phyloP scores from a whole-genome alignment of 2,113 vertebrate genomes.

The Tychaedon coryphoeus region DNA sequence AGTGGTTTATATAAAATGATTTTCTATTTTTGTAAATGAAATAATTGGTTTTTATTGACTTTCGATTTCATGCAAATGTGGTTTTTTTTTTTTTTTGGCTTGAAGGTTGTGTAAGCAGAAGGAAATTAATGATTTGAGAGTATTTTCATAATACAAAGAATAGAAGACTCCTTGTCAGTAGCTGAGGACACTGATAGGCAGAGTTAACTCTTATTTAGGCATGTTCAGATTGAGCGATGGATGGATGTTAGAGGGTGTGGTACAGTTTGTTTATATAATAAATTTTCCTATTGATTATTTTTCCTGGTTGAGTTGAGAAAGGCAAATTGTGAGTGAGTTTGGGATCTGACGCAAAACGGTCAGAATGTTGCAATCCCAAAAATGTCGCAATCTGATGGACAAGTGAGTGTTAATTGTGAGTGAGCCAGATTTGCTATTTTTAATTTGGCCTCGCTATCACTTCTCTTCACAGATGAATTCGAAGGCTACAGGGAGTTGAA shows the following conservation, averaged over 20 bases:
- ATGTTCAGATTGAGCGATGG: background rate
- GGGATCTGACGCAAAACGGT: background rate
- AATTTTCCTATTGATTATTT: background rate
- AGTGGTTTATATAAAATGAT: slow-evolving; percentile 26
- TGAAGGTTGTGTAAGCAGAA: slow-evolving; percentile 21
- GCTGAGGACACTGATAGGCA: background rate
- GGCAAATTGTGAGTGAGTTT: background rate
- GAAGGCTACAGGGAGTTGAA: slow-evolving; percentile 47
- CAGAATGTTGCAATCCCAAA: background rate
- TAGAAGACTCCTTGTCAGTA: background rate
- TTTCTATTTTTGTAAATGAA: slow-evolving; percentile 60
- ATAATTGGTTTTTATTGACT: slow-evolving; percentile 56
- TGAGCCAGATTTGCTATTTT: slow-evolving; percentile 41
- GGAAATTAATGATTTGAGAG: background rate
- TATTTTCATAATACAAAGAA: background rate
- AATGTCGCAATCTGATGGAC: background rate
- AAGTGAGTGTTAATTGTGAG: slow-evolving; percentile 28
- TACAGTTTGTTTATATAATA: background rate
- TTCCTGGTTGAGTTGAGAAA: background rate
- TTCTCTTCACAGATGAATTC: slow-evolving; percentile 60
- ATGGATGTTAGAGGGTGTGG: background rate
- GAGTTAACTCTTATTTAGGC: background rate
- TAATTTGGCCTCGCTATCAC: slow-evolving; percentile 54
- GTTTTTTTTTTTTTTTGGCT: background rate
- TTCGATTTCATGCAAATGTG: slow-evolving; percentile 39